A percentile compares a stretch with the other conserved stretches of the same genome.
Evolutionary conservation across 2,113 vertebrate genomes (phyloP).

Genomic region (Phalacrocorax pelagicus): DNA sequence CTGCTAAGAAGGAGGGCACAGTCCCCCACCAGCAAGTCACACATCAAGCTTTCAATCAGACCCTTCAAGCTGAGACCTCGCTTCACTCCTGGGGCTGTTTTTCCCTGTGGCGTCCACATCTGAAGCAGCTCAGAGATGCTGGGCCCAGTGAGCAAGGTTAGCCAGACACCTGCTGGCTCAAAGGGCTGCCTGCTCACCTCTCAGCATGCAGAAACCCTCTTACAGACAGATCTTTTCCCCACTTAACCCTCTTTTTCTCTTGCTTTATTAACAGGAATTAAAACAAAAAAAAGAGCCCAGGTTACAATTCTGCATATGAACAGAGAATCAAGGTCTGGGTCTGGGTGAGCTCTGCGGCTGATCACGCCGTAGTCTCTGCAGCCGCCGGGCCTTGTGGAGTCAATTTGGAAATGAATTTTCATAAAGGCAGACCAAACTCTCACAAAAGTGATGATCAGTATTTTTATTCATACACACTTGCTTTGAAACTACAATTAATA

Average conservation of each 20-base stretch:
- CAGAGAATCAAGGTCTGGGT: background rate
- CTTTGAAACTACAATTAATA: constrained; percentile 73
- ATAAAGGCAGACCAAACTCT: background rate
- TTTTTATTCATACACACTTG: constrained; percentile 77
- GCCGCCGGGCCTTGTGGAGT: accelerated
- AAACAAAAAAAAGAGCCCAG: background rate
- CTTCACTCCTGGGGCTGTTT: background rate
- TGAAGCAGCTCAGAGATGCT: background rate
- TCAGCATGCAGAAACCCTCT: background rate
- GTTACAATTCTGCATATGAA: background rate
- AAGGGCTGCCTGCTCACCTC: background rate
- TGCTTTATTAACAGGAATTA: background rate
- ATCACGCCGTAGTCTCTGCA: background rate
- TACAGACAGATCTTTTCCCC: accelerated
- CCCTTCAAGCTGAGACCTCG: accelerated
- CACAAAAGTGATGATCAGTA: constrained; percentile 14
- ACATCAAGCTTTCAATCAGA: accelerated
- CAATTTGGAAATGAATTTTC: background rate
- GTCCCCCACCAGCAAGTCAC: background rate
- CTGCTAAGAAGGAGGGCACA: background rate
- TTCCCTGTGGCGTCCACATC: background rate
- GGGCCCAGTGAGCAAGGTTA: background rate
- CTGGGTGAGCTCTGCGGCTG: accelerated
- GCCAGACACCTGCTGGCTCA: background rate
- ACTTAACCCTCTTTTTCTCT: background rate